A percentile compares a stretch with the other conserved stretches of the same genome.
phyloP scores from a whole-genome alignment of 2,797 vertebrate species.

The Streptopelia turtur region DNA sequence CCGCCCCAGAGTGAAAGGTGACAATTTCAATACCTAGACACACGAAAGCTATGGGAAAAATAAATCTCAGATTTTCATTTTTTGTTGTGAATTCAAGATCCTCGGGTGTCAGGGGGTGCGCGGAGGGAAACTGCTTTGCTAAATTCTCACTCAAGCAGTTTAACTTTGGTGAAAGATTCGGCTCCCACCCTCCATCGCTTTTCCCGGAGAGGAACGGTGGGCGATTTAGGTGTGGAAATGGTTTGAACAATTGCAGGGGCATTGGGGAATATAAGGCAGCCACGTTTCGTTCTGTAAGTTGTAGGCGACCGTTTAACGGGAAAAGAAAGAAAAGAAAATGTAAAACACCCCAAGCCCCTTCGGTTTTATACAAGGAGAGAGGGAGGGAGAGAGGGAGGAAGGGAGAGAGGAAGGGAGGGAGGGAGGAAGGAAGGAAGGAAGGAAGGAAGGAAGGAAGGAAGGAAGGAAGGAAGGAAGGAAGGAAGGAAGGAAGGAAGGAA shows the following conservation, averaged over 20 bases:
- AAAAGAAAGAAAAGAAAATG: background rate
- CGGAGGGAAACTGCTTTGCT: background rate
- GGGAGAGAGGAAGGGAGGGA: no score
- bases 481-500: no score
- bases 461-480: no score
- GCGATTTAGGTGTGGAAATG: background rate
- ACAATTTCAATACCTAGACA: constrained; percentile 41
- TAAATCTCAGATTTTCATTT: constrained; percentile 2
- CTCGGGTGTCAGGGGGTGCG: background rate
- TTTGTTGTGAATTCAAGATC: background rate
- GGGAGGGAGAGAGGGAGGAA: background rate
- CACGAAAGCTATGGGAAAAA: background rate
- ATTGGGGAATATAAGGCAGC: background rate
- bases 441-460: no score
- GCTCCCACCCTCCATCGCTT: background rate
- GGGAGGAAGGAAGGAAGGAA: no score
- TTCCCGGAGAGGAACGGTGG: background rate
- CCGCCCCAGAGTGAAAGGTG: constrained; percentile 6
- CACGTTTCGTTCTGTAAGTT: background rate
- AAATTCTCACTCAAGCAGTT: background rate
- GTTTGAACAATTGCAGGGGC: background rate
- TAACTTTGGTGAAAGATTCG: constrained; percentile 3
- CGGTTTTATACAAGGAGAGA: background rate
- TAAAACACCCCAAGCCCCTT: fast-evolving
- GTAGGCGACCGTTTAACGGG: background rate